These are phyloP conservation scores for Danaus melanippus DNA, from an alignment of 1,140 invertebrate genomes.

Conservation along the genomic window DNA sequence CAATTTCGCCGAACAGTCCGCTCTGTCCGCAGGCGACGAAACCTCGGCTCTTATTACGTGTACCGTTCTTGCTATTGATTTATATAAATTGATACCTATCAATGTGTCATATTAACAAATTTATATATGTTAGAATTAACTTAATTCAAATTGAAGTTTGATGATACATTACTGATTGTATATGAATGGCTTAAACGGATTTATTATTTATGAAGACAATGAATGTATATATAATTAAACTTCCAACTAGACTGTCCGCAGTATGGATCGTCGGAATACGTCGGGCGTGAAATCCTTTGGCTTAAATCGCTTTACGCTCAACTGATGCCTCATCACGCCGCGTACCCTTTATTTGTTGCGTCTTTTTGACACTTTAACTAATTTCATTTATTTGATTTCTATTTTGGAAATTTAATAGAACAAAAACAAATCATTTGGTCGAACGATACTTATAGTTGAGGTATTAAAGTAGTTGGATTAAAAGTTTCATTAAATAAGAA, in stretches of 20 bases:
- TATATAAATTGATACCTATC: too few relatives aligned
- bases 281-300: conserved; percentile 69
- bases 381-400: too few relatives aligned
- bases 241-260: conserved; percentile 42
- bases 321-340: conserved; percentile 52
- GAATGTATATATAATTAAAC: conserved; percentile 30
- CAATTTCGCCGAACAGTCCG: conserved; percentile 60
- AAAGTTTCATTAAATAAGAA: too few relatives aligned
- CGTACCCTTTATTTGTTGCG: conserved; percentile 47
- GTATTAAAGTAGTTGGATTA: too few relatives aligned
- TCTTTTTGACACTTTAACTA: conserved; percentile 24
- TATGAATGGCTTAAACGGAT: too few relatives aligned
- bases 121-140: too few relatives aligned
- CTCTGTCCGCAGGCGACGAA: conserved; percentile 54
- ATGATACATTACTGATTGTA: too few relatives aligned
- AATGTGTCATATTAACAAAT: too few relatives aligned
- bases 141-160: too few relatives aligned
- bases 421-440: too few relatives aligned
- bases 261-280: conserved; percentile 53
- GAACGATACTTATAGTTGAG: too few relatives aligned
- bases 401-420: too few relatives aligned
- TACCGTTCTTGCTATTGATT: conserved; percentile 16
- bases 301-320: conserved; percentile 65
- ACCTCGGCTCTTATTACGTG: conserved; percentile 28
- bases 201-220: not conserved